Evolutionary conservation across 2,888 invertebrate species (phyloP).

Genomic region (Siphlonurus alternatus): DNA sequence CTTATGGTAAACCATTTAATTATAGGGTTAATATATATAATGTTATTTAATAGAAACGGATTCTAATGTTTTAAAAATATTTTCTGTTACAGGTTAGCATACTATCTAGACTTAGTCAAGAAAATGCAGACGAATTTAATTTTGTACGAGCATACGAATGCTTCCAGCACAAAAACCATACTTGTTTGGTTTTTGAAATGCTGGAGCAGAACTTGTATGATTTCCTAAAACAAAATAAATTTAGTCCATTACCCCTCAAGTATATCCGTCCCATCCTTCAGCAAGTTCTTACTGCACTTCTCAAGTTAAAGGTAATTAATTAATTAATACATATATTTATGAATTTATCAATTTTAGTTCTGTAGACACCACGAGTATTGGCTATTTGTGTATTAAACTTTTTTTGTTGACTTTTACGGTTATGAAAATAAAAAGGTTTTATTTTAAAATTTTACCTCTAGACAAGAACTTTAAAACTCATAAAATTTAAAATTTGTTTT

Average conservation of each 20-base stretch:
- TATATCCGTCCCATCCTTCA: conserved; percentile 98
- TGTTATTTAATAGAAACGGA: too few species aligned
- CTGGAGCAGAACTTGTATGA: conserved; percentile 99
- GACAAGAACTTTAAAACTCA: too few species aligned
- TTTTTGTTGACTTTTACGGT: too few species aligned
- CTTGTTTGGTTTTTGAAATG: conserved; percentile 99
- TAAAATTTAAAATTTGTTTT: neutral
- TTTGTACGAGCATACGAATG: conserved; percentile 99
- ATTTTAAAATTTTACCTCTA: too few species aligned
- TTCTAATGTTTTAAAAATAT: neutral
- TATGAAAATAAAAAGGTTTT: too few species aligned
- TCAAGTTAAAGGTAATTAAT: conserved; percentile 60
- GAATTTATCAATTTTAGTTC: conserved; percentile 1
- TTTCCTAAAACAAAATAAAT: conserved; percentile 99
- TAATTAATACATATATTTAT: conserved; percentile 1
- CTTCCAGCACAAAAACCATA: conserved; percentile 99
- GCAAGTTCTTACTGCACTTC: conserved; percentile 74
- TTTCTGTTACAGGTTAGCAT: conserved; percentile 51
- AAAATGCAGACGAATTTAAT: conserved; percentile 98
- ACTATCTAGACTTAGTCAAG: conserved; percentile 81
- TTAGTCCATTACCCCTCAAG: conserved; percentile 94
- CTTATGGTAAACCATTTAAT: too few species aligned
- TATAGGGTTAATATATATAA: too few species aligned
- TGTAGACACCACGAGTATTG: too few species aligned
- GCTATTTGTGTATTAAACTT: too few species aligned